Conservation (phyloP, 1,140 invertebrate genomes). For the Frieseomelitta varia region DNA sequence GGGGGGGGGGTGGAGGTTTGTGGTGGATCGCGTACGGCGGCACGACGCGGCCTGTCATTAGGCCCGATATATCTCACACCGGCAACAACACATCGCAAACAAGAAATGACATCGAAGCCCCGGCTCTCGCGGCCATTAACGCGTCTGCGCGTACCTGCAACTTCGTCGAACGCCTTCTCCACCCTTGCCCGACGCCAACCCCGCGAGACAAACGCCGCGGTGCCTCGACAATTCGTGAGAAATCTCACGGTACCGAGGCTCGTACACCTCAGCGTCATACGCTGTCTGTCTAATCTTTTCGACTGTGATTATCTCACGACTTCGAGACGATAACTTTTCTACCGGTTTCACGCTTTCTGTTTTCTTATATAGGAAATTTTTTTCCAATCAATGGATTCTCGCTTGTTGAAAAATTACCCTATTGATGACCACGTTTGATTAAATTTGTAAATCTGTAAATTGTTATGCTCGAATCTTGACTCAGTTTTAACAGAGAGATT, state of each 20-base stretch:
- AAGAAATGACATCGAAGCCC: constrained; percentile 68
- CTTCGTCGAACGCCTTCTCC: constrained; percentile 53
- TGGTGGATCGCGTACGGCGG: constrained; percentile 55
- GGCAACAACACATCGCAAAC: constrained; percentile 67
- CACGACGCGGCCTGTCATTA: constrained; percentile 63
- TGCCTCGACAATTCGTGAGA: constrained; percentile 60
- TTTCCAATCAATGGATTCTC: too few relatives aligned
- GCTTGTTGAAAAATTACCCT: too few relatives aligned
- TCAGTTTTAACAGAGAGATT: too few relatives aligned
- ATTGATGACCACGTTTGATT: too few relatives aligned
- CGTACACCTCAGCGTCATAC: too few relatives aligned
- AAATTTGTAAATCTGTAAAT: too few relatives aligned
- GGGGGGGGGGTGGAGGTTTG: neutral
- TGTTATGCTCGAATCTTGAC: too few relatives aligned
- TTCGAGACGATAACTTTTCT: too few relatives aligned
- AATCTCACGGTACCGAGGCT: constrained; percentile 55
- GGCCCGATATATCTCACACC: constrained; percentile 68
- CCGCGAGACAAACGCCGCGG: constrained; percentile 37
- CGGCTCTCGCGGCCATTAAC: constrained; percentile 65
- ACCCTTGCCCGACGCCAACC: constrained; percentile 43
- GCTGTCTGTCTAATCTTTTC: neutral
- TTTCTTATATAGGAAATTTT: too few relatives aligned
- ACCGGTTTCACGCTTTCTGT: too few relatives aligned
- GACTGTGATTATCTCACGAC: neutral
- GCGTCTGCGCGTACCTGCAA: constrained; percentile 67